Conservation (phyloP, 2,888 invertebrate species). For the Pseudococcus longispinus region DNA sequence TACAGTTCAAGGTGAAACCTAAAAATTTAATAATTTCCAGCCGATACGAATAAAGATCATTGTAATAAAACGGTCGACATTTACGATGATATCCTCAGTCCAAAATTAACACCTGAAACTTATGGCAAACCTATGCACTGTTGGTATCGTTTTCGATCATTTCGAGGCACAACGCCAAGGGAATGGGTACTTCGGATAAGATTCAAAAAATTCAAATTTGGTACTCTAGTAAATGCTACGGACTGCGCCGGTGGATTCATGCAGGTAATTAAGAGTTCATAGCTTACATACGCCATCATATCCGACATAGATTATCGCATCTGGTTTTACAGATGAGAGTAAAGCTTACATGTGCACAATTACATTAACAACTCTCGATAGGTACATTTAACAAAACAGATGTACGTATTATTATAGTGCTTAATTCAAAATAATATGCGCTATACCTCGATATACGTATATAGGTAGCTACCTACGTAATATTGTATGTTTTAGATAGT, state of each 20-base stretch:
- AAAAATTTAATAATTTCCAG: background rate
- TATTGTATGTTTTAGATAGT: constrained; percentile 72
- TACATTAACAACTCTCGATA: background rate
- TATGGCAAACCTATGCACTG: constrained; percentile 86
- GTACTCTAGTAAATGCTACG: constrained; percentile 83
- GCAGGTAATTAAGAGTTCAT: constrained; percentile 70
- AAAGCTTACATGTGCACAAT: background rate
- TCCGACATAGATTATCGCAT: background rate
- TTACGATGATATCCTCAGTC: constrained; percentile 89
- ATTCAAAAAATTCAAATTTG: constrained; percentile 93
- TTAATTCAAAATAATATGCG: background rate
- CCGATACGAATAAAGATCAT: constrained; percentile 69
- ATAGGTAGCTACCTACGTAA: background rate
- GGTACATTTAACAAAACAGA: background rate
- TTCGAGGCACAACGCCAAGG: constrained; percentile 79
- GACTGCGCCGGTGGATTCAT: constrained; percentile 87
- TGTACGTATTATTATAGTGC: background rate
- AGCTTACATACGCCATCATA: background rate
- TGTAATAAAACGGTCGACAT: constrained; percentile 95
- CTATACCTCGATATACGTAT: background rate
- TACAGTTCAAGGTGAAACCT: background rate
- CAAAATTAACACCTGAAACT: constrained; percentile 81
- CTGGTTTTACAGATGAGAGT: constrained; percentile 28
- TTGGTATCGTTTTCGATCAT: constrained; percentile 87
- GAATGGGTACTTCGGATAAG: constrained; percentile 89